A percentile compares a stretch with the other conserved stretches of the same genome.
Evolutionary conservation across 2,113 vertebrate genomes (phyloP).

Genomic region (Grammomys surdaster): DNA sequence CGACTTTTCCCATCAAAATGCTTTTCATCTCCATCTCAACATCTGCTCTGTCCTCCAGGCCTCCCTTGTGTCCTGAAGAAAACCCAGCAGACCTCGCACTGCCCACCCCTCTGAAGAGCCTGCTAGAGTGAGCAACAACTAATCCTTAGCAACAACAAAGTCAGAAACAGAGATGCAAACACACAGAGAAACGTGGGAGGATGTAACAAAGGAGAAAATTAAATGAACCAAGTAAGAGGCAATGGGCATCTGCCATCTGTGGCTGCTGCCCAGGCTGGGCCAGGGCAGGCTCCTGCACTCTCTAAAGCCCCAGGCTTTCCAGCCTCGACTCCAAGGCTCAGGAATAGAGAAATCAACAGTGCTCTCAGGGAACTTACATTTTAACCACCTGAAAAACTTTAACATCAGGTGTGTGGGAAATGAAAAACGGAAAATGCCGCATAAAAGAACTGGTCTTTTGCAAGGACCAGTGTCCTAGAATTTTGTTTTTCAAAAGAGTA

Average conservation of each 20-base stretch:
- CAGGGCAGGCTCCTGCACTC: not conserved
- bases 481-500: not conserved
- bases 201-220: not conserved
- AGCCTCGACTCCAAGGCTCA: not conserved
- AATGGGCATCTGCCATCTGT: too few relatives aligned
- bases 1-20: slow-evolving; percentile 36
- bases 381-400: not conserved
- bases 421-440: not conserved
- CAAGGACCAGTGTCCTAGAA: slow-evolving; percentile 12
- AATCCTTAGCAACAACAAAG: not conserved
- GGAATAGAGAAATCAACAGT: not conserved
- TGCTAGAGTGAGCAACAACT: not conserved
- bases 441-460: not conserved
- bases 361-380: not conserved
- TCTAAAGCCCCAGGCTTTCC: not conserved
- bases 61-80: too few relatives aligned
- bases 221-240: slow-evolving; percentile 7
- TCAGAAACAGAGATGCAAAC: not conserved
- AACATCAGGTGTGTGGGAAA: slow-evolving; percentile 32
- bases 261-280: not conserved
- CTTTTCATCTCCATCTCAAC: slow-evolving; percentile 28
- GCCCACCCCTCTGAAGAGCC: not conserved
- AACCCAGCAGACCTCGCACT: too few relatives aligned
- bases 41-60: slow-evolving; percentile 17
- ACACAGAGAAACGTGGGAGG: not conserved